These are phyloP conservation scores for Nylanderia fulva DNA, from an alignment of 1,140 invertebrate species.

Conservation along the genomic window DNA sequence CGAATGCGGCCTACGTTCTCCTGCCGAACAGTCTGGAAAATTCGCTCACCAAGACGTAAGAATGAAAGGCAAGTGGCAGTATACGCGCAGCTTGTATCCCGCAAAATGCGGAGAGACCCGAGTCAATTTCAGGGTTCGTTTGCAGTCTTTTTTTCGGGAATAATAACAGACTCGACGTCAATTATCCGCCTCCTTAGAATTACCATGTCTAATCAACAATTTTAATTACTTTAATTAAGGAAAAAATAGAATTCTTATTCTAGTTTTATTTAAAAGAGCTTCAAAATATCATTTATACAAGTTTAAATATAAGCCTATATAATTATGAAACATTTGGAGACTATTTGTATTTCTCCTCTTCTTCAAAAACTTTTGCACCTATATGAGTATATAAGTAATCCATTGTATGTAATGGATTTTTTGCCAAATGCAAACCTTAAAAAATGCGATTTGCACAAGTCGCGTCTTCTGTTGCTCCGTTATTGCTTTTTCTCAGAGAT, in stretches of 20 bases:
- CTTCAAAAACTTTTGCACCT: neutral
- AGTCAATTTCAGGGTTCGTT: slow-evolving; percentile 49
- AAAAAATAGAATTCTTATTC: neutral
- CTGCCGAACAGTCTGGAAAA: slow-evolving; percentile 49
- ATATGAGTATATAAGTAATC: too few relatives aligned
- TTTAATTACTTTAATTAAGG: neutral
- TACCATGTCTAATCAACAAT: slow-evolving; percentile 9
- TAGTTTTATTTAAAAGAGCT: neutral
- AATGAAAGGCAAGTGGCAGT: slow-evolving; percentile 41
- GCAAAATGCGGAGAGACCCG: neutral
- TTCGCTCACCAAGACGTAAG: slow-evolving; percentile 48
- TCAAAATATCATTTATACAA: neutral
- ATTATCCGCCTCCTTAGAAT: neutral
- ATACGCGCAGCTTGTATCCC: neutral
- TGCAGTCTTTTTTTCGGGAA: slow-evolving; percentile 21
- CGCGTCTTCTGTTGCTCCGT: neutral
- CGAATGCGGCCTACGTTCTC: slow-evolving; percentile 55
- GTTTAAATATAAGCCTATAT: neutral
- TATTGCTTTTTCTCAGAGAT: neutral
- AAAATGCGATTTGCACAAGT: neutral
- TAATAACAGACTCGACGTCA: neutral
- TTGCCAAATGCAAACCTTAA: neutral
- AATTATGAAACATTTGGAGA: neutral
- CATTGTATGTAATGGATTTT: too few relatives aligned
- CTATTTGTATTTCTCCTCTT: neutral